Evolutionary conservation across 2,113 vertebrate species (phyloP), one percentile per base, ranked within the genome.

Genomic region (Tympanuchus pallidicinctus): DNA sequence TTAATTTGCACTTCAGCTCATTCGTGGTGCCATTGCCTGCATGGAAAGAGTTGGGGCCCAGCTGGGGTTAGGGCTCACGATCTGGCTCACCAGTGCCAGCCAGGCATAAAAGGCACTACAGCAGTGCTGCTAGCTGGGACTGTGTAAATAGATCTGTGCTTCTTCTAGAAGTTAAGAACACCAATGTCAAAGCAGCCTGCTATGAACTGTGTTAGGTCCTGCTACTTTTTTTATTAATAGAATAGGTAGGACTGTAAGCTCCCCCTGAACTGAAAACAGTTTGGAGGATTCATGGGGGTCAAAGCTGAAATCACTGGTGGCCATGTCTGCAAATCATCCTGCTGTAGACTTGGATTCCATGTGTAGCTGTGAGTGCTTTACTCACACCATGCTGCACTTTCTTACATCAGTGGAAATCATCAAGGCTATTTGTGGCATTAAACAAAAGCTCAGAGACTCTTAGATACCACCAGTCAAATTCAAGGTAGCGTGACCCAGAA

Each of bases 221-320:
- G 34, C 70, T 82, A 28, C 86, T 90, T 92, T 93, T 57, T 34
- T 32, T 77, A 78, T 86, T 59, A 65, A 78, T 50, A 72, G 7
- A 2, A 65, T 18, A 2, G 40, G 77, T 38, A 86, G 47, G 36
- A 8, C 34, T 5, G 34, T 0, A 4, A 77, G 45, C 6, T 5
- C 5, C 47, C 19, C 45, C 15, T 1, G 3, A 24, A 27, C 16
- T 0, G 2, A 16, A 11, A 71, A 81, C n/a, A 28, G 13, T 36
- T 70, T 50, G 43, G 24, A 27, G 19, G 17, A 10, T 17, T 11
- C 22, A 13, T 8, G 17, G 17, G 24, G 16, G 40, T 43, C 54
- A 74, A 32, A 56, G 22, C 14, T 57, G 40, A n/a, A 10, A 24
- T 40, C 6, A 13, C 11, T 74, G 54, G 21, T 34, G 43, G 7